Conservation (phyloP, 2,797 vertebrate genomes). For the Malurus splendens region DNA sequence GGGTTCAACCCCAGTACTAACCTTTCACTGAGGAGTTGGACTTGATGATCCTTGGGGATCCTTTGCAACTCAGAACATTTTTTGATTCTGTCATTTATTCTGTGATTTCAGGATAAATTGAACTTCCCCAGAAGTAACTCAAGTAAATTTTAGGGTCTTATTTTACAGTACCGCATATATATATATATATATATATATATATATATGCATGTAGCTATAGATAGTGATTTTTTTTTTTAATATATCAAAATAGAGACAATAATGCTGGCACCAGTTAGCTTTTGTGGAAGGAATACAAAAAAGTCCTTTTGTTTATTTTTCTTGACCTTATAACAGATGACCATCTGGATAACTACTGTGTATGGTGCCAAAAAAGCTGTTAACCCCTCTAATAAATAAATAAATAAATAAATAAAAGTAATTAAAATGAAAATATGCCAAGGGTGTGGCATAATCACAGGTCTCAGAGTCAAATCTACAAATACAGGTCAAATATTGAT, state of each 20-base stretch:
- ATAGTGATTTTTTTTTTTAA: background rate
- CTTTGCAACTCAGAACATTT: background rate
- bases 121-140: background rate
- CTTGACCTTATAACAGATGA: conserved; percentile 33
- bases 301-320: conserved; percentile 37
- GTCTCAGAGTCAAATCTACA: background rate
- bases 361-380: background rate
- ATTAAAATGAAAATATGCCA: conserved; percentile 48
- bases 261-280: background rate
- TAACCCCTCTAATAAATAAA: conserved; percentile 42
- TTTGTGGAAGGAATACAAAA: background rate
- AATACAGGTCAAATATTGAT: conserved; percentile 19
- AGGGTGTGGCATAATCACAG: background rate
- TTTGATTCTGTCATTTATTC: background rate
- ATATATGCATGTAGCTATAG: too few relatives aligned
- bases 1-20: background rate
- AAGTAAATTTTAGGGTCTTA: background rate
- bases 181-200: too few relatives aligned
- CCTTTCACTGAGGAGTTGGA: too few relatives aligned
- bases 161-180: background rate
- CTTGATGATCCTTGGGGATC: background rate
- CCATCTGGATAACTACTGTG: conserved; percentile 30
- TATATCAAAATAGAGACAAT: background rate
- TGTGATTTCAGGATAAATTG: background rate
- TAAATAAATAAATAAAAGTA: conserved; percentile 51